Conservation (phyloP, 2,888 invertebrate species). For the Drosophila paramelanica region DNA sequence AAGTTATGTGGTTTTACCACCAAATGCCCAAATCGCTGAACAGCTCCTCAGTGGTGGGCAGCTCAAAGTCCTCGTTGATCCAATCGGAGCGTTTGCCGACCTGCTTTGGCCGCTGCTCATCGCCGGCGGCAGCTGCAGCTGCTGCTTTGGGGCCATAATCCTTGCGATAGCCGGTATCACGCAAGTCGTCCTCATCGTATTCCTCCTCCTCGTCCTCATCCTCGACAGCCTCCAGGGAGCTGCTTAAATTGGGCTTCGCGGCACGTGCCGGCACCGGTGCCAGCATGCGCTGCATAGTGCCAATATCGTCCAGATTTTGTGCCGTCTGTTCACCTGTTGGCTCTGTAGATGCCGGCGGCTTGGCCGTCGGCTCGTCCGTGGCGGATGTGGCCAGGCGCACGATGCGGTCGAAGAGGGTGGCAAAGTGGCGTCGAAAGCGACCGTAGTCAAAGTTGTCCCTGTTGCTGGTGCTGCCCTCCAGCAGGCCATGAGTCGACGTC, state of each 20-base stretch:
- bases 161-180: conserved; percentile 78
- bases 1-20: conserved; percentile 64
- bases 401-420: conserved; percentile 82
- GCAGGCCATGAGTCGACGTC: conserved; percentile 60
- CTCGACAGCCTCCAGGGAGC: conserved; percentile 78
- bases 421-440: conserved; percentile 82
- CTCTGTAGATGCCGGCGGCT: conserved; percentile 4
- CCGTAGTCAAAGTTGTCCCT: conserved; percentile 80
- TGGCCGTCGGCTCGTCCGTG: conserved; percentile 26
- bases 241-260: conserved; percentile 40
- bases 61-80: conserved; percentile 80
- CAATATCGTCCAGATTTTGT: conserved; percentile 54
- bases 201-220: conserved; percentile 81
- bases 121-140: conserved; percentile 1
- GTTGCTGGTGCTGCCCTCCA: conserved; percentile 56
- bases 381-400: conserved; percentile 73
- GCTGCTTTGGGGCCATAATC: conserved; percentile 59
- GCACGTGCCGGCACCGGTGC: conserved; percentile 9
- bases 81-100: conserved; percentile 72
- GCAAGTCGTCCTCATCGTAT: conserved; percentile 79
- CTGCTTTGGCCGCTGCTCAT: conserved; percentile 5
- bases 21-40: conserved; percentile 82
- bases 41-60: conserved; percentile 81
- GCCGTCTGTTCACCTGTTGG: conserved; percentile 4
- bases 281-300: conserved; percentile 64